A percentile compares a stretch with the other conserved stretches of the same genome.
Evolutionary conservation across 2,888 invertebrate genomes (phyloP).

Genomic region (Isoperla grammatica): DNA sequence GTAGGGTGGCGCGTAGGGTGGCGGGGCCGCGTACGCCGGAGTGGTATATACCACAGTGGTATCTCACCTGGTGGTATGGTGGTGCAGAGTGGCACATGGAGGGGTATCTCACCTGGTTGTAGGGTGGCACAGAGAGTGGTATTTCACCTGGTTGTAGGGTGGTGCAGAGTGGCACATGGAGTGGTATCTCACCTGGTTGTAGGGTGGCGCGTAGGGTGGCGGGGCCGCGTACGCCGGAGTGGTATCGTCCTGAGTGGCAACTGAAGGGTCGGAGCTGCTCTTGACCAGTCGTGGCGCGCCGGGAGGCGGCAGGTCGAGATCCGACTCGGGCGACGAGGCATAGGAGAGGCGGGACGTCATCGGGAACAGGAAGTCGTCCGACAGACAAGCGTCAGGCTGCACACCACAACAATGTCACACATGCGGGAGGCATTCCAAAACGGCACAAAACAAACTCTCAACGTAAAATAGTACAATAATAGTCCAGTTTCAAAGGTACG

Average conservation of each 20-base stretch:
- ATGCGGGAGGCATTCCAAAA: too few relatives aligned
- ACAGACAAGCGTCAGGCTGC: slow-evolving; percentile 91
- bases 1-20: slow-evolving; percentile 66
- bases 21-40: slow-evolving; percentile 54
- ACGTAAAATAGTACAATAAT: too few relatives aligned
- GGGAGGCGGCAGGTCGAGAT: slow-evolving; percentile 64
- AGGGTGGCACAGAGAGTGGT: too few relatives aligned
- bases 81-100: too few relatives aligned
- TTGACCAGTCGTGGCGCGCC: slow-evolving; percentile 57
- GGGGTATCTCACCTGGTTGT: too few relatives aligned
- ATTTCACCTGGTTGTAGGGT: too few relatives aligned
- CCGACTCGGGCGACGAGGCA: slow-evolving; percentile 94
- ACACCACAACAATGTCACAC: slow-evolving; percentile 17
- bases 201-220: slow-evolving; percentile 70
- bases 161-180: too few relatives aligned
- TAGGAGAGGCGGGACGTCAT: slow-evolving; percentile 94
- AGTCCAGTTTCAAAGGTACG: too few relatives aligned
- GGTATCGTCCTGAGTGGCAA: slow-evolving; percentile 82
- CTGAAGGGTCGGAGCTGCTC: slow-evolving; percentile 90
- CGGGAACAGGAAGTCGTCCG: slow-evolving; percentile 98
- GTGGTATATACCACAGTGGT: too few relatives aligned
- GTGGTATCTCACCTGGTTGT: slow-evolving; percentile 22
- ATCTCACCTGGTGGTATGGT: too few relatives aligned
- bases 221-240: slow-evolving; percentile 53
- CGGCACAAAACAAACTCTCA: not conserved